Evolutionary conservation across 2,888 invertebrate genomes (phyloP), one percentile per base, ranked within the genome.

Genomic region (Andrena camellia): DNA sequence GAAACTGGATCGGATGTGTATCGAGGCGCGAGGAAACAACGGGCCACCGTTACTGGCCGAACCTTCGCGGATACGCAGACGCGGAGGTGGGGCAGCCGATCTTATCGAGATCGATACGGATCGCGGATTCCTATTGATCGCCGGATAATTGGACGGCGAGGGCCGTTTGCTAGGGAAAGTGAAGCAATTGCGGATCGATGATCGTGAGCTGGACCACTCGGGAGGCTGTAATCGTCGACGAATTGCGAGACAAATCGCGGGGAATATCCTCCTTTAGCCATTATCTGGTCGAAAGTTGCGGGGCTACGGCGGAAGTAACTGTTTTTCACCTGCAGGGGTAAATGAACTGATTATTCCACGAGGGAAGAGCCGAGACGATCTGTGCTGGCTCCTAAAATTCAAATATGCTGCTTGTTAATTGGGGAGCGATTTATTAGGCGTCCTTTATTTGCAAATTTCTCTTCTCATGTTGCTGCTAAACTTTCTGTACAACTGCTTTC

Each of bases 1-100:
- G 84, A 90, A 90, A 90, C 88, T 86, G 82, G 89, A 90, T 90
- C 90, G 86, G 86, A 89, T 89, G 87, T 87, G 81, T 86, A 83
- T 86, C 80, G 80, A 81, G 78, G 72, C 73, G 78, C 76, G 76
- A 70, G 81, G 84, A 83, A 86, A 87, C 85, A 79, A 81, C 77
- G 75, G 68, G 29, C 63, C 75, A 66, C 77, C 78, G 78, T 86
- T 76, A 70, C 71, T 74, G 86, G 81, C 67, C 83, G 74, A 75
- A 73, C 81, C 62, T 78, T 81, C 78, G 62, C 48, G 52, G 70
- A 62, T 52, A 48, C 60, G 3, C 29, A 33, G 62, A 54, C 2
- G 13, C 4, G 2, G 17, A 59, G 54, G 23, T 17, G 17, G 57
- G 50, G 42, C 35, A 54, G 67, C 57, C 62, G 83, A 72, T 84